These are phyloP conservation scores for Aurelia sp. DNA, from an alignment of 30 jellyfish, hydroid and myxozoan species.

Conservation along the genomic window DNA sequence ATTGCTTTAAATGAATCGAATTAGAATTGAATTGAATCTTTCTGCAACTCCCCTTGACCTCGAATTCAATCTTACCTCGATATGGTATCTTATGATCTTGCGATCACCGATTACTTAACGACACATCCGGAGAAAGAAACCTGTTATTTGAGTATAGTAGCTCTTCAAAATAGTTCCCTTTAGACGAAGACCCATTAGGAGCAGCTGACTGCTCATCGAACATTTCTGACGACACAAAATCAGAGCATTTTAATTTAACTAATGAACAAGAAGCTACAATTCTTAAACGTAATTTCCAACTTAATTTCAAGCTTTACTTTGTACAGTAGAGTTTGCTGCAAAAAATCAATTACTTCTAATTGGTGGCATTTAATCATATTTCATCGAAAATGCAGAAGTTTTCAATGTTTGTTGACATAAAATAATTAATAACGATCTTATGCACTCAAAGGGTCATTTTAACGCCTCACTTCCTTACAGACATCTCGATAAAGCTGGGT, in stretches of 20 bases:
- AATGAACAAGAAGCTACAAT: conserved; percentile 16
- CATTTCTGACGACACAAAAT: conserved; percentile 16
- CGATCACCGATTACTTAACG: no score
- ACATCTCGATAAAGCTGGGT: conserved; percentile 19
- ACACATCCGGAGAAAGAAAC: conserved; percentile 4
- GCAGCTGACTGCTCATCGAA: conserved; percentile 22
- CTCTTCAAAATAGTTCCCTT: conserved; percentile 15
- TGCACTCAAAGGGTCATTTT: conserved; percentile 38
- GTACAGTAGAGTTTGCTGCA: not conserved
- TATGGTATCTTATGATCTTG: no score
- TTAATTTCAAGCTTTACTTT: conserved; percentile 16
- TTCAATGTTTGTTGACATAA: conserved; percentile 19
- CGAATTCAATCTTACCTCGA: no score
- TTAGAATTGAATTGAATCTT: no score
- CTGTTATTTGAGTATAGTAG: conserved; percentile 22
- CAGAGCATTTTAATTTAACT: conserved; percentile 19
- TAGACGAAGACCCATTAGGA: conserved; percentile 3
- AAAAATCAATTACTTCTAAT: conserved; percentile 26
- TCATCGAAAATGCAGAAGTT: not conserved
- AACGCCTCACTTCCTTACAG: conserved; percentile 54
- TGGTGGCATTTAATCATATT: conserved; percentile 55
- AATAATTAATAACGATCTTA: conserved; percentile 23
- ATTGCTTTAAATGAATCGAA: no score
- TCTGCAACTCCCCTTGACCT: no score
- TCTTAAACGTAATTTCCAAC: conserved; percentile 27